These are phyloP conservation scores for Tryphoninae sp. DNA, from an alignment of 2,888 invertebrate genomes.

Conservation along the genomic window DNA sequence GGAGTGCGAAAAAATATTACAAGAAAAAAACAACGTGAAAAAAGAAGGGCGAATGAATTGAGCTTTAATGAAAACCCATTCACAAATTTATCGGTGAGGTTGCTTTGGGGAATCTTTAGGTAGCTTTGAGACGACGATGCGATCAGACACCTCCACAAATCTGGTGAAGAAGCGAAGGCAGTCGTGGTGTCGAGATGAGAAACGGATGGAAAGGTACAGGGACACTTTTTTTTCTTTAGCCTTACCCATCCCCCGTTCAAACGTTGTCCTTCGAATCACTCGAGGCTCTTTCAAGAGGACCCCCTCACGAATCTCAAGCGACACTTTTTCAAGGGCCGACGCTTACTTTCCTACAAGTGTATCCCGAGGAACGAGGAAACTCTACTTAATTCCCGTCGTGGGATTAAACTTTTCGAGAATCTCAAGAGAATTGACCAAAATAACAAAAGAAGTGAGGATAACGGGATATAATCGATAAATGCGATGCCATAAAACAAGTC, in stretches of 20 bases:
- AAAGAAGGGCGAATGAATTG: constrained; percentile 73
- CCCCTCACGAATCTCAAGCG: constrained; percentile 63
- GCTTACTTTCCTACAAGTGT: constrained; percentile 60
- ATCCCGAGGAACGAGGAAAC: constrained; percentile 48
- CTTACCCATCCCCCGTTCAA: constrained; percentile 60
- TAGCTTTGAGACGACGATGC: constrained; percentile 56
- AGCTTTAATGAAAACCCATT: constrained; percentile 76
- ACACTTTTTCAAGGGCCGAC: constrained; percentile 55
- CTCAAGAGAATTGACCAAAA: constrained; percentile 30
- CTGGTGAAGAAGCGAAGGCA: constrained; percentile 23
- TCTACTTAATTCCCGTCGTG: constrained; percentile 34
- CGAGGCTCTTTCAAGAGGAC: constrained; percentile 59
- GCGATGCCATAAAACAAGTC: background rate
- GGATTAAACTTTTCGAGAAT: constrained; percentile 38
- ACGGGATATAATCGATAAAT: constrained; percentile 10
- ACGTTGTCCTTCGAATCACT: constrained; percentile 59
- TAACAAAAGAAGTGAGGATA: constrained; percentile 28
- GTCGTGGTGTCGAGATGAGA: constrained; percentile 42
- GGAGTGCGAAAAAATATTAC: constrained; percentile 38
- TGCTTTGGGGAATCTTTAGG: constrained; percentile 52
- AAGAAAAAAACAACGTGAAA: constrained; percentile 45
- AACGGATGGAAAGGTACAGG: constrained; percentile 41
- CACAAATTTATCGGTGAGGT: constrained; percentile 67
- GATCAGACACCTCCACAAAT: constrained; percentile 50
- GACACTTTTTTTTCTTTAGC: constrained; percentile 59